Conservation (phyloP, 1,140 invertebrate species). For the Drosophila sechellia region DNA sequence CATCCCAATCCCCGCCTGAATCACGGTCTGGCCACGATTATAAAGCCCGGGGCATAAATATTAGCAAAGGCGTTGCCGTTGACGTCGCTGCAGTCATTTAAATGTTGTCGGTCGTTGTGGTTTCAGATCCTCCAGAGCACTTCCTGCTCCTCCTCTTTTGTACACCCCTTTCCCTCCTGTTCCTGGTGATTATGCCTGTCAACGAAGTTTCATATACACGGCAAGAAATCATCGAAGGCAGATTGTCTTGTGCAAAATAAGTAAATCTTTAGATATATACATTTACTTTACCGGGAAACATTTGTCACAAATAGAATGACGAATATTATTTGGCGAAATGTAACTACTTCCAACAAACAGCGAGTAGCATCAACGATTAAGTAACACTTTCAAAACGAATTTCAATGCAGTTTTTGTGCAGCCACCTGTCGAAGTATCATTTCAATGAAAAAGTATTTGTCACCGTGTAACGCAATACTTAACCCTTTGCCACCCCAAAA, state of each 20-base stretch:
- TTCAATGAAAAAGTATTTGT: background rate
- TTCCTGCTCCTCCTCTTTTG: constrained; percentile 6
- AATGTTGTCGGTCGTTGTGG: constrained; percentile 64
- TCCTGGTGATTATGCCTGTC: constrained; percentile 56
- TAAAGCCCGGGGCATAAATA: constrained; percentile 67
- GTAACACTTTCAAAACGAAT: no score
- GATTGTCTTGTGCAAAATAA: background rate
- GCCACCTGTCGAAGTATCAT: no score
- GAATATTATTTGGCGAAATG: background rate
- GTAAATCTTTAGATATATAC: no score
- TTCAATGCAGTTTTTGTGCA: no score
- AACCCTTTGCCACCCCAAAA: constrained; percentile 50
- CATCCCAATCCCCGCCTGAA: constrained; percentile 4
- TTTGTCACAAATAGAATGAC: no score
- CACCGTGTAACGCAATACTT: constrained; percentile 31
- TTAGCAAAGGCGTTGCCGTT: constrained; percentile 77
- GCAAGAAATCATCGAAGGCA: background rate
- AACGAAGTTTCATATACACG: constrained; percentile 35
- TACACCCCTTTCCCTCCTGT: background rate
- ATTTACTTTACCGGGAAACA: no score
- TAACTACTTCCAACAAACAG: background rate
- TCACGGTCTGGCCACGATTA: constrained; percentile 47
- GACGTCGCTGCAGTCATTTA: constrained; percentile 73
- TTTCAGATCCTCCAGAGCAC: constrained; percentile 5
- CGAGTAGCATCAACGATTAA: background rate